Evolutionary conservation across 2,888 invertebrate species (phyloP).

Genomic region (Steinernema scapterisci): DNA sequence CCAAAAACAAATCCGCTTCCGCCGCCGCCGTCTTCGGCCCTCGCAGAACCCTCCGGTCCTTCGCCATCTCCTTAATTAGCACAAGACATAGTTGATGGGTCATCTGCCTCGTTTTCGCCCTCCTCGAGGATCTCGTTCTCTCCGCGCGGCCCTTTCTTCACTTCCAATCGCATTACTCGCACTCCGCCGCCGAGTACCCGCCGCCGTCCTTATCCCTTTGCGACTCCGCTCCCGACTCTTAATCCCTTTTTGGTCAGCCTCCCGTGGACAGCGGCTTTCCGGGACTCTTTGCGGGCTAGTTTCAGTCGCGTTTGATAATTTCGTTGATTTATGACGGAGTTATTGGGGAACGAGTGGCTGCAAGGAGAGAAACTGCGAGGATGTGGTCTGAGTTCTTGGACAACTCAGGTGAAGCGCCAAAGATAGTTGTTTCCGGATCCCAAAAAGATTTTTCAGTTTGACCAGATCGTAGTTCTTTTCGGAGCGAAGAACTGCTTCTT

Average conservation of each 20-base stretch:
- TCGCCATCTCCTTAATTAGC: slow-evolving; percentile 26
- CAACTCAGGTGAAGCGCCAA: too few species aligned
- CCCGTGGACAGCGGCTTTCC: neutral
- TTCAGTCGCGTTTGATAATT: neutral
- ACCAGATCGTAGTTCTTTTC: too few species aligned
- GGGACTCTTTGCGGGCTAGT: neutral
- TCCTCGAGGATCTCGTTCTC: slow-evolving; percentile 3
- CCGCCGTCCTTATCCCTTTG: neutral
- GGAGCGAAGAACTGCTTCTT: too few species aligned
- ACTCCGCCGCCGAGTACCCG: neutral
- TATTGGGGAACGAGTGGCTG: too few species aligned
- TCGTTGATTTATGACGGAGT: neutral
- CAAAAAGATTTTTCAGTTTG: too few species aligned
- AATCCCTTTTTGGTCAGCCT: slow-evolving; percentile 15
- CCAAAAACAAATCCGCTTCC: slow-evolving; percentile 14
- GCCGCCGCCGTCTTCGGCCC: neutral
- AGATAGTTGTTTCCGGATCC: too few species aligned
- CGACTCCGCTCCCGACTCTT: neutral
- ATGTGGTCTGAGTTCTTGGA: too few species aligned
- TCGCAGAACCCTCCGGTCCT: neutral
- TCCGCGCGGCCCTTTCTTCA: neutral
- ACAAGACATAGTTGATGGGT: neutral
- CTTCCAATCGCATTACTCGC: neutral
- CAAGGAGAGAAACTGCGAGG: too few species aligned
- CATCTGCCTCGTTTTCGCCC: neutral